These are phyloP conservation scores for Leptatherina wallacei DNA, from an alignment of 2,797 vertebrate species.

Conservation along the genomic window DNA sequence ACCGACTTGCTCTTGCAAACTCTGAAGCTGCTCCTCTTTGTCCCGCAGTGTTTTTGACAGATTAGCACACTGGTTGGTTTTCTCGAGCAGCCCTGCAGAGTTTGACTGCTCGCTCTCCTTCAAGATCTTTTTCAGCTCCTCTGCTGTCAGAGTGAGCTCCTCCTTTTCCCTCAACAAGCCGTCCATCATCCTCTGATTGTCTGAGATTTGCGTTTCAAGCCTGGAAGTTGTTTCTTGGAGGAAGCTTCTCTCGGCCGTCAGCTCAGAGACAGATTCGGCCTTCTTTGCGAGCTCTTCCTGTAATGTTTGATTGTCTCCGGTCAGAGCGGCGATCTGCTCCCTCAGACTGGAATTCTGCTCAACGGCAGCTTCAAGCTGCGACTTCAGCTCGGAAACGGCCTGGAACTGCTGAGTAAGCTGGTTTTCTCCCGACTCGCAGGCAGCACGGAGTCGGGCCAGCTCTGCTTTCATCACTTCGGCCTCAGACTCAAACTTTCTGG, in stretches of 20 bases:
- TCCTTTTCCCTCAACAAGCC: constrained; percentile 80
- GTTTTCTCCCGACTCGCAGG: constrained; percentile 75
- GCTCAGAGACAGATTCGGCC: constrained; percentile 62
- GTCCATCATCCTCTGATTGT: constrained; percentile 71
- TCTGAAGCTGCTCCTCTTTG: constrained; percentile 72
- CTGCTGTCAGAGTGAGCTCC: constrained; percentile 62
- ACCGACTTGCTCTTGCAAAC: constrained; percentile 74
- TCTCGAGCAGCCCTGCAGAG: constrained; percentile 79
- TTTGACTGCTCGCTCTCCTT: constrained; percentile 74
- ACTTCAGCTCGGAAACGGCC: constrained; percentile 70
- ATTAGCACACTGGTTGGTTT: constrained; percentile 79
- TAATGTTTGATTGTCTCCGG: constrained; percentile 77
- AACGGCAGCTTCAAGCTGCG: constrained; percentile 45
- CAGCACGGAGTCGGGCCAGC: constrained; percentile 42
- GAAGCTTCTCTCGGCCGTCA: constrained; percentile 66
- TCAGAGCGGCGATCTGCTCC: constrained; percentile 73
- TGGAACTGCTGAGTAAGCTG: constrained; percentile 73
- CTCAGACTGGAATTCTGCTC: constrained; percentile 68
- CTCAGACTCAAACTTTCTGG: constrained; percentile 73
- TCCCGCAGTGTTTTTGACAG: constrained; percentile 77
- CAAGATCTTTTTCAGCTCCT: constrained; percentile 75
- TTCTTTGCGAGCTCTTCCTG: constrained; percentile 75
- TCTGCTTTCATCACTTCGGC: constrained; percentile 43
- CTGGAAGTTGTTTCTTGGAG: constrained; percentile 72
- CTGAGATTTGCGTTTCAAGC: constrained; percentile 72